Conservation (phyloP, 2,113 vertebrate genomes). For the Fukomys damarensis region DNA sequence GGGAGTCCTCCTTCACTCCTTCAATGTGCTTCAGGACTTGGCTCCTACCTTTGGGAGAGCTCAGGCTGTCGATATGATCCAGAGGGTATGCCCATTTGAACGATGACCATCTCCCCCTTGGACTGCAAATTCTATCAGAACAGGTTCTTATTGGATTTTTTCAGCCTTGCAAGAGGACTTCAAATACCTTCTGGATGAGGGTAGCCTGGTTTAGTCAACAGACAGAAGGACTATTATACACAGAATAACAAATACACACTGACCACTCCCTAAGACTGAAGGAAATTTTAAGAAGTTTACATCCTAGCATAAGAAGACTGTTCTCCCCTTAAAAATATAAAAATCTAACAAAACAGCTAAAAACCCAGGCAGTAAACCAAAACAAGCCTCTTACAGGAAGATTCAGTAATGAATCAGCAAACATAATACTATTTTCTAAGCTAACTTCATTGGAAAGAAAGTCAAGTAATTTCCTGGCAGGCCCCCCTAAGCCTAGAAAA, state of each 20-base stretch:
- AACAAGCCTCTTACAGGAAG: conserved; percentile 42
- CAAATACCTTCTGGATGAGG: not conserved
- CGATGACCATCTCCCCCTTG: not conserved
- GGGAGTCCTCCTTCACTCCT: not conserved
- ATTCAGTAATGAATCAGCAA: conserved; percentile 63
- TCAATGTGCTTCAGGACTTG: not conserved
- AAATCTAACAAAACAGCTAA: conserved; percentile 53
- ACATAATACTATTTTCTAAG: conserved; percentile 59
- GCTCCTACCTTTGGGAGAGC: not conserved
- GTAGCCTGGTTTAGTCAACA: not conserved
- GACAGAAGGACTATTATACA: conserved; percentile 9
- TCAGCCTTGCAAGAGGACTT: not conserved
- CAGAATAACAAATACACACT: not conserved
- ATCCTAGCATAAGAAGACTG: not conserved
- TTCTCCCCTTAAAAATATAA: conserved; percentile 37
- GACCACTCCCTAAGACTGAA: not conserved
- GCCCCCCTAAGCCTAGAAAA: not conserved
- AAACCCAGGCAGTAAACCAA: conserved; percentile 38
- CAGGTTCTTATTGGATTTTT: not conserved
- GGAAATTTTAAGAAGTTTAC: conserved; percentile 1
- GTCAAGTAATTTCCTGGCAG: conserved; percentile 60
- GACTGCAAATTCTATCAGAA: not conserved
- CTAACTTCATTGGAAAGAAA: conserved; percentile 52
- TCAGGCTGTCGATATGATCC: not conserved
- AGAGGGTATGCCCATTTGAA: not conserved